Base-by-base conservation (phyloP, 2,888 invertebrate genomes). In the Andrena marginata region DNA sequence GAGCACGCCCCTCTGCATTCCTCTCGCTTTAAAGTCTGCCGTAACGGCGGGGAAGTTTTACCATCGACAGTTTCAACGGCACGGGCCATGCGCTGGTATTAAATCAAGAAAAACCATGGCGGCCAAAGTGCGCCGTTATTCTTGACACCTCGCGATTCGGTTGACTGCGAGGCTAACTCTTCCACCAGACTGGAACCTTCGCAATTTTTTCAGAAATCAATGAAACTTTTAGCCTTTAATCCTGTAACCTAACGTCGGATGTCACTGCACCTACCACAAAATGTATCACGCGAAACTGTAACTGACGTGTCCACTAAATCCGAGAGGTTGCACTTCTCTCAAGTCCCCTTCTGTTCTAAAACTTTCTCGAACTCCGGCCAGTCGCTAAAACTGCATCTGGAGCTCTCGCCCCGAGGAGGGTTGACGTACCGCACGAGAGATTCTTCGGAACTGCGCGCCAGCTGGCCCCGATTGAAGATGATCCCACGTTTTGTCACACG, bases 101-200 rank as follows among this genome's bases (percentile, higher is more conserved):
- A 68, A 48, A 48, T 26, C 10, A 33, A 63, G 63, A 76, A 78
- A 76, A 68, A 63, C 76, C 56, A 29, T 56, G 31, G n/a, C 1
- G 48, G 13, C 54, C 13, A 26, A 56, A 62, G 68, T 26, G 68
- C 49, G 63, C 76, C 68, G 54, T 77, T 67, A 80, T 77, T 80
- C 78, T 71, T 35, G 56, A 33, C 71, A 71, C 79, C 29, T 56
- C 10, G 63, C 70, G 70, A 80, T 77, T 70, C 79, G 23, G 51
- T 35, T 31, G 13, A n/a, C 64, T 35, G 35, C 20, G 31, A n/a
- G 31, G 42, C 23, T 16, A 78, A 76, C 63, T 63, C 68, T 67
- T 33, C 51, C 0, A 5, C 5, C 13, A 31, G 35, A 7, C 2
- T 23, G 51, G 35, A 62, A 20, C 20, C 33, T 54, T 10, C 26